Conservation (phyloP, 2,113 vertebrate genomes). For the Aldabrachelys gigantea region DNA sequence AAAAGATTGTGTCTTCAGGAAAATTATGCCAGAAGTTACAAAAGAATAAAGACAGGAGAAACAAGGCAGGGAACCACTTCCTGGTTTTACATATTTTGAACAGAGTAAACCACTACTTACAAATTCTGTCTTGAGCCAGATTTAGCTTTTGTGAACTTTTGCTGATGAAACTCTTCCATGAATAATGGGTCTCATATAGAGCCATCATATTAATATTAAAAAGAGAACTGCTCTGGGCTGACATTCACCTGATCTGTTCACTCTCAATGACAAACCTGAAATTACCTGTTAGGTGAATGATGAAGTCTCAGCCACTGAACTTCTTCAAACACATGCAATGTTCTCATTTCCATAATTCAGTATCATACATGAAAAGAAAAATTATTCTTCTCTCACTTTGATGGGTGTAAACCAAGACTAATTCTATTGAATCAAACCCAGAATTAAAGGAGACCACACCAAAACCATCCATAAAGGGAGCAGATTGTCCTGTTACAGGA, state of each 20-base stretch:
- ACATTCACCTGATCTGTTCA: not conserved
- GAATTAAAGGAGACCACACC: not conserved
- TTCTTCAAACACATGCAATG: not conserved
- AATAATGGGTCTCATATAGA: slow-evolving; percentile 35
- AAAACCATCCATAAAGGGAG: not conserved
- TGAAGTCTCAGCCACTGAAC: not conserved
- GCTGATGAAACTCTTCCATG: not conserved
- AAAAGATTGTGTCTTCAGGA: not conserved
- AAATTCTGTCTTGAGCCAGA: not conserved
- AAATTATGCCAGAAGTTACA: not conserved
- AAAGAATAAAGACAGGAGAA: not conserved
- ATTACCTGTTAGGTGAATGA: not conserved
- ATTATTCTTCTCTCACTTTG: not conserved
- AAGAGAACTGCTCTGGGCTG: not conserved
- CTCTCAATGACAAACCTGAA: slow-evolving; percentile 7
- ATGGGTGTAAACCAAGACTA: not conserved
- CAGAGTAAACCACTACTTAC: not conserved
- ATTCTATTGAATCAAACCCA: not conserved
- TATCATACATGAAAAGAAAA: not conserved
- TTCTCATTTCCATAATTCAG: not conserved
- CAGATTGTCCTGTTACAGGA: not conserved
- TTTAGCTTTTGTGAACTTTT: slow-evolving; percentile 19
- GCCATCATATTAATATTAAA: slow-evolving; percentile 17
- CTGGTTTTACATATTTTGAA: not conserved
- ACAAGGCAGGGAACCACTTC: rapidly evolving